Evolutionary conservation across 2,113 vertebrate species (phyloP), one percentile per base, ranked within the genome.

Genomic region (Caranx ignobilis): DNA sequence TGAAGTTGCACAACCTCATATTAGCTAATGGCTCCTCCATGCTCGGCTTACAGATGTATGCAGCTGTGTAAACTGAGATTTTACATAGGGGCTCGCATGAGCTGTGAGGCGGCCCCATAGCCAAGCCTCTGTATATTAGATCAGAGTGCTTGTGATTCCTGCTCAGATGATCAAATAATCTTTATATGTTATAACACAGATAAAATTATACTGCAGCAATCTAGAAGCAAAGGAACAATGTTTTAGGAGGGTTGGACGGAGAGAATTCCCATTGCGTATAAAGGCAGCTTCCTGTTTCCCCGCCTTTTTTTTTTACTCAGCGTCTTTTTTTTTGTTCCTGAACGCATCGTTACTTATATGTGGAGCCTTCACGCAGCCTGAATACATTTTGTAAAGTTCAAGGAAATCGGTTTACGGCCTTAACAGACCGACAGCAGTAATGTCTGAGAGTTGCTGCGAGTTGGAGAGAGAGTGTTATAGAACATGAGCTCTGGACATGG

Each of bases 371-470:
- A 16, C 26, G 26, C 18, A 41, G 19, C 43, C 48, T 10, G 26
- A 41, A 31, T 9, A 26, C 3, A 3, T 56, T 68, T 71, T 50
- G 21, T 26, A 11, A 45, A 48, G 37, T 57, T 34, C 19, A 32
- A 76, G 50, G 19, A 26, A 18, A 60, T 74, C 31, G 10, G 34
- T 12, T 35, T 15, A 21, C 2, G 3, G 11, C 16, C 45, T 15
- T 12, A 48, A 60, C 18, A 16, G 19, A 35, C 71, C 11, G 50
- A 59, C 50, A 57, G 26, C 35, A 19, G 45, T 9, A 55, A 74
- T 71, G 83, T 87, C 82, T 75, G 57, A 80, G 76, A 76, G 68
- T 84, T 75, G 50, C 78, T 74, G 78, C 66, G 81, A 79, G 62
- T 77, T 16, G 48, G 66, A 57, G 50, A 57, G 50, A 19, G 16